Evolutionary conservation across 2,888 invertebrate genomes (phyloP), one percentile per base, ranked within the genome.

Genomic region (Noctuana brunneofusca): DNA sequence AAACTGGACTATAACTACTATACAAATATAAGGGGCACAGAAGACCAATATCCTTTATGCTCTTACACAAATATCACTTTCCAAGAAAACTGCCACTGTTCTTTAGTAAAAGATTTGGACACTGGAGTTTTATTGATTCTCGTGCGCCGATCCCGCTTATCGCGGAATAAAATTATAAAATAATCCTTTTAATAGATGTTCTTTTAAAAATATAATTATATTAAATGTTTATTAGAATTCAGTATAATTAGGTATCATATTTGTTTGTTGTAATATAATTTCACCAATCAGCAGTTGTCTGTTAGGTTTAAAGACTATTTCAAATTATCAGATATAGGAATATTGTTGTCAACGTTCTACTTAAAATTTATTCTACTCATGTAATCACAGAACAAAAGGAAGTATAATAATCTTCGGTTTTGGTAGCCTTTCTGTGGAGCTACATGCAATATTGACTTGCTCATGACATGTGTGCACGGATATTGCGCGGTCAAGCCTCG

Each of bases 121-220:
- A 86, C 86, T 73, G 81, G 88, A 80, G 79, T 88, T 89, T 86
- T 90, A 90, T 90, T 90, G 90, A 89, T 89, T 88, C 88, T 80
- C 81, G 89, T 88, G 87, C 83, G 79, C 81, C 77, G 76, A 79
- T 71, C 80, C 79, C 83, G 81, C 79, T 77, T 75, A 79, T 72
- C 75, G 81, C 80, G 83, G 83, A n/a, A n/a, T n/a, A n/a, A n/a
- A n/a, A n/a, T n/a, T n/a, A n/a, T n/a, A n/a, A n/a, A n/a, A n/a
- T n/a, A n/a, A n/a, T n/a, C n/a, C n/a, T n/a, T n/a, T n/a, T n/a
- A n/a, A n/a, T n/a, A n/a, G n/a, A n/a, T n/a, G n/a, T n/a, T n/a
- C n/a, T n/a, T n/a, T n/a, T n/a, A n/a, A n/a, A n/a, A n/a, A n/a
- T n/a, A n/a, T n/a, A n/a, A n/a, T n/a, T n/a, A n/a, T n/a, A n/a